Base-by-base conservation (phyloP, 2,797 vertebrate genomes). In the Tarsius wallacei region DNA sequence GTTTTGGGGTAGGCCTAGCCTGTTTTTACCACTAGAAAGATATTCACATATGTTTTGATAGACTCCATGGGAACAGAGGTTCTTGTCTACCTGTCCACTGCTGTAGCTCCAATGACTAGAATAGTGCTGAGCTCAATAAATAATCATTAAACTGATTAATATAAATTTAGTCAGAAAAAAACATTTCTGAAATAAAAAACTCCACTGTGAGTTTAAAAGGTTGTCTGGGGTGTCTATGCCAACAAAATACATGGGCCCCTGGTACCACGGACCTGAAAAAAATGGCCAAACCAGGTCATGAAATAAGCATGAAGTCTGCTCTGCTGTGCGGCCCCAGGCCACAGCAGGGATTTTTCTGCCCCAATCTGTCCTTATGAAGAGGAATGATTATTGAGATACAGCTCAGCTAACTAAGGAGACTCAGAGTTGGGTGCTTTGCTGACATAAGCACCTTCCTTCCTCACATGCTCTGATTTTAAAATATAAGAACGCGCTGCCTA, bases 121-220 rank as follows among this genome's bases (percentile, higher is more conserved):
- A 92, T 1, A 78, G 9, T n/a, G n/a, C 26, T 33, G n/a, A 76
- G 86, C 22, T 96, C 88, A 93, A 71, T 83, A 93, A 95, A 78
- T 81, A 74, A 91, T 64, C 36, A 78, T 36, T 85, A 73, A 83
- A 81, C 22, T 53, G 59, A 88, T 57, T 17, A 95, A 85, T 82
- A 95, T 73, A 15, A 90, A 90, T 92, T 13, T 73, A 28, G 94
- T 87, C 28, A 61, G 33, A 57, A 76, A 93, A 93, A 90, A 93
- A 63, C 31, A 28, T 77, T 94, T 70, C n/a, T 83, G 33, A 86
- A 93, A 94, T 95, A 93, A 89, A 96, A 95, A 96, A 95, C 22
- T 88, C 71, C 33, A 90, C 8, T 66, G 13, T 87, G 22, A 97
- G 61, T 59, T 13, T 73, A 66, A 96, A 93, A 78, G 59, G 33